A percentile compares a stretch with the other conserved stretches of the same genome.
Conservation (phyloP, 2,797 vertebrate genomes). For the Phalanger gymnotis region DNA sequence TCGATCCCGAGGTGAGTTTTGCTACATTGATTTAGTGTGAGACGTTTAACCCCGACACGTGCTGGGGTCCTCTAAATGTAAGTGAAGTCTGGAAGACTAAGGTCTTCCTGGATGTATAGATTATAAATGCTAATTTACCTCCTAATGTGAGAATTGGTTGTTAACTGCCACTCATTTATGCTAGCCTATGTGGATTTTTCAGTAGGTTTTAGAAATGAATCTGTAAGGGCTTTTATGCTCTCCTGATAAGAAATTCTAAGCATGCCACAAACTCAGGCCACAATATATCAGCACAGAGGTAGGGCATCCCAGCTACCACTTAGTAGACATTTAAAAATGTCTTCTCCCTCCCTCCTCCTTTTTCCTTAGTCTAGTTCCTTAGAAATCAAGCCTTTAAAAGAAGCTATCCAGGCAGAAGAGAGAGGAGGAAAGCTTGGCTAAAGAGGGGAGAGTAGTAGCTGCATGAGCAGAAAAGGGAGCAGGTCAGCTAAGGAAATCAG, state of each 20-base stretch:
- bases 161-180: not conserved
- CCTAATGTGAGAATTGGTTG: constrained; percentile 7
- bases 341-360: not conserved
- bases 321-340: constrained; percentile 24
- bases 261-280: constrained; percentile 45
- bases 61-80: not conserved
- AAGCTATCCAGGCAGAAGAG: not conserved
- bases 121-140: constrained; percentile 43
- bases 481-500: constrained; percentile 44
- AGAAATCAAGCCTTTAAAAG: constrained; percentile 57
- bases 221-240: constrained; percentile 15
- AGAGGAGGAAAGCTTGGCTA: not conserved
- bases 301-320: not conserved
- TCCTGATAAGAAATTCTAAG: constrained; percentile 47
- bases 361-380: not conserved
- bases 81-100: not conserved
- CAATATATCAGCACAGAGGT: not conserved
- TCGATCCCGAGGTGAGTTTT: not conserved
- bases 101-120: not conserved
- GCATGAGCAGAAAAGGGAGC: not conserved
- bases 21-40: constrained; percentile 16
- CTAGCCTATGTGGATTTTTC: constrained; percentile 41
- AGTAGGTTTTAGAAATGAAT: constrained; percentile 46
- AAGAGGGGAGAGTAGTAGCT: constrained; percentile 39
- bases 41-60: not conserved